phyloP scores from a whole-genome alignment of 1,140 invertebrate species.

The Dolichoris vasculosae region DNA sequence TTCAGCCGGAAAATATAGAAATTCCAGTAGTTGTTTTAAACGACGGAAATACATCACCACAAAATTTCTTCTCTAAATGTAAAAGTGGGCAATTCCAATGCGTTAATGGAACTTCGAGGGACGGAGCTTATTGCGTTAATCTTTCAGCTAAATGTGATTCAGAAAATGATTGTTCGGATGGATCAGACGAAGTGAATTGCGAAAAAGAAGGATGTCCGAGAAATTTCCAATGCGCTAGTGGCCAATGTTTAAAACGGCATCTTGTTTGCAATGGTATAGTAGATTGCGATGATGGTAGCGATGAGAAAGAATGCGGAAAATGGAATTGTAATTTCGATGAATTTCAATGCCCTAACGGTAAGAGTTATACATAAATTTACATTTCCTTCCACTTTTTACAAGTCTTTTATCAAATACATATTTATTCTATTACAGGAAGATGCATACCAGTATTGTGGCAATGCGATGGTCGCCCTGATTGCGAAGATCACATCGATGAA shows the following conservation, averaged over 20 bases:
- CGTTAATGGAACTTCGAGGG: constrained; percentile 77
- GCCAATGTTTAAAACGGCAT: constrained; percentile 82
- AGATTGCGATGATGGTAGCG: constrained; percentile 82
- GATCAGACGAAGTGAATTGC: constrained; percentile 79
- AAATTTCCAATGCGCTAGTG: constrained; percentile 81
- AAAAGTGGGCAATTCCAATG: constrained; percentile 79
- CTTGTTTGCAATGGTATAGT: constrained; percentile 84
- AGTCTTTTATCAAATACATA: not conserved
- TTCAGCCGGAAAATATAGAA: not conserved
- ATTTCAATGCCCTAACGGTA: constrained; percentile 74
- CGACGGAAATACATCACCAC: not conserved
- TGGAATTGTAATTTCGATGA: constrained; percentile 79
- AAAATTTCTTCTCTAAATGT: constrained; percentile 74
- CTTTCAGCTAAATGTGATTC: constrained; percentile 78
- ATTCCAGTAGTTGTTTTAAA: constrained; percentile 24
- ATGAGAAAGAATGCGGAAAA: constrained; percentile 79
- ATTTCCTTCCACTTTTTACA: not conserved
- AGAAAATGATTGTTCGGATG: constrained; percentile 79
- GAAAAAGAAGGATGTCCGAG: constrained; percentile 76
- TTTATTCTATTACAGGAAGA: constrained; percentile 61
- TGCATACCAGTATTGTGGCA: constrained; percentile 78
- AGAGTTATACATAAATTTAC: constrained; percentile 42
- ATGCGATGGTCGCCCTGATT: constrained; percentile 82
- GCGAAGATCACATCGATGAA: constrained; percentile 80
- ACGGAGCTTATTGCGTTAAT: constrained; percentile 77